phyloP scores from a whole-genome alignment of 2,888 invertebrate genomes.

The Metopia argyrocephala region DNA sequence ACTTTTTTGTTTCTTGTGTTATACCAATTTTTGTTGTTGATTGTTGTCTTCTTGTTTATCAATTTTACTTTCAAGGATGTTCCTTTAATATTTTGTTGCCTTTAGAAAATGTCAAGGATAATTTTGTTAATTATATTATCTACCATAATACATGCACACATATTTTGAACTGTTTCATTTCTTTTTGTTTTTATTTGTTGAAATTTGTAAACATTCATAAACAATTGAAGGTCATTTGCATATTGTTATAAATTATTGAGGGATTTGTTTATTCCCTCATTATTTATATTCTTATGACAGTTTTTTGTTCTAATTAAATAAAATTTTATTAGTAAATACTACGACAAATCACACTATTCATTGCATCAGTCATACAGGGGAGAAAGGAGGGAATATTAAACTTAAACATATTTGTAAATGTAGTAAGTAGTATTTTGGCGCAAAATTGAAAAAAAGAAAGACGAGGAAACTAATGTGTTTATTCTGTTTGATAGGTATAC shows the following conservation, averaged over 20 bases:
- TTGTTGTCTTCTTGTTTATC: slow-evolving; percentile 22
- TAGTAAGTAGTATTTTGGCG: too few species aligned
- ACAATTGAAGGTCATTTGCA: slow-evolving; percentile 49
- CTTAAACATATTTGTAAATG: too few species aligned
- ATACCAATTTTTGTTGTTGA: slow-evolving; percentile 19
- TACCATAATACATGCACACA: too few species aligned
- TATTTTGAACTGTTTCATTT: slow-evolving; percentile 13
- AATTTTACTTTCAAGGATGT: slow-evolving; percentile 58
- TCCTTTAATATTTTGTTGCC: slow-evolving; percentile 31
- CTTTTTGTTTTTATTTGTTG: slow-evolving; percentile 8
- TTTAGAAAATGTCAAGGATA: slow-evolving; percentile 54
- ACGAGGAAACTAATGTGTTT: too few species aligned
- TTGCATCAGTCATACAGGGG: too few species aligned
- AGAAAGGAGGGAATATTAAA: too few species aligned
- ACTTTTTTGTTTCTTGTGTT: slow-evolving; percentile 12
- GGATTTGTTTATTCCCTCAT: slow-evolving; percentile 46
- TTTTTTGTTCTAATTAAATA: slow-evolving; percentile 20
- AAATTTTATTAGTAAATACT: not conserved
- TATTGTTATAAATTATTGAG: slow-evolving; percentile 28
- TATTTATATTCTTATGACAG: not conserved
- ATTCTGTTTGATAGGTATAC: too few species aligned
- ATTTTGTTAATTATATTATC: slow-evolving; percentile 52
- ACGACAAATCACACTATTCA: too few species aligned
- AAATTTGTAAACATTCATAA: slow-evolving; percentile 48
- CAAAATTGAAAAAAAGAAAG: too few species aligned